phyloP scores from a whole-genome alignment of 1,140 invertebrate species.

The Portunus trituberculatus region DNA sequence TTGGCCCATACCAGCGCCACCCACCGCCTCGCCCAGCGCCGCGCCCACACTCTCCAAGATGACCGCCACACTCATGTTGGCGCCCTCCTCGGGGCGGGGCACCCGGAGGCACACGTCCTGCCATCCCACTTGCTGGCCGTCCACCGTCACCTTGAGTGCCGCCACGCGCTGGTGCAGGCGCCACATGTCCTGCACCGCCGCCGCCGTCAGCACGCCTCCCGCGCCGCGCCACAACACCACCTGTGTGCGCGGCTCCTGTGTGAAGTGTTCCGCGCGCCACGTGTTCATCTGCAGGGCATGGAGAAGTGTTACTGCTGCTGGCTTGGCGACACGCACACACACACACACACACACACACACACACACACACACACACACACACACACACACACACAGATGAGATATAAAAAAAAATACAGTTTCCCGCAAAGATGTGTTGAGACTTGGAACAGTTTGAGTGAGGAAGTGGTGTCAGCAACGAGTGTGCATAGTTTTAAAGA shows the following conservation, averaged over 20 bases:
- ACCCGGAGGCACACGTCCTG: not conserved
- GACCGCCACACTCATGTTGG: not conserved
- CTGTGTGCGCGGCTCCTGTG: constrained; percentile 78
- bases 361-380: not conserved
- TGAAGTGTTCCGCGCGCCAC: constrained; percentile 28
- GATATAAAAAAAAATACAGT: too few species aligned
- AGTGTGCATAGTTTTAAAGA: too few species aligned
- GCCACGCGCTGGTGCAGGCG: constrained; percentile 29
- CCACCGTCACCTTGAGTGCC: not conserved
- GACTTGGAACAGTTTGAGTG: too few species aligned
- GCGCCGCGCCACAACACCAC: constrained; percentile 85
- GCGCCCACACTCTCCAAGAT: not conserved
- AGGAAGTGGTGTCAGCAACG: too few species aligned
- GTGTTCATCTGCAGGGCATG: constrained; percentile 25
- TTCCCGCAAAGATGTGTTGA: too few species aligned
- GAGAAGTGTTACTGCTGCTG: too few species aligned
- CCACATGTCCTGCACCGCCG: constrained; percentile 79
- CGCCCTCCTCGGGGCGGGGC: not conserved
- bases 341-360: not conserved
- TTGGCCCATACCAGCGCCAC: not conserved
- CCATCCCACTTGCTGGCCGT: not conserved
- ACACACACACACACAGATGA: not conserved
- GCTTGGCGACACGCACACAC: too few species aligned
- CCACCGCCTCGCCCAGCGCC: not conserved
- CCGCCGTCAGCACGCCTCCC: constrained; percentile 84